Conservation (phyloP, 2,888 invertebrate genomes). For the Meiosimyza platycephala region DNA sequence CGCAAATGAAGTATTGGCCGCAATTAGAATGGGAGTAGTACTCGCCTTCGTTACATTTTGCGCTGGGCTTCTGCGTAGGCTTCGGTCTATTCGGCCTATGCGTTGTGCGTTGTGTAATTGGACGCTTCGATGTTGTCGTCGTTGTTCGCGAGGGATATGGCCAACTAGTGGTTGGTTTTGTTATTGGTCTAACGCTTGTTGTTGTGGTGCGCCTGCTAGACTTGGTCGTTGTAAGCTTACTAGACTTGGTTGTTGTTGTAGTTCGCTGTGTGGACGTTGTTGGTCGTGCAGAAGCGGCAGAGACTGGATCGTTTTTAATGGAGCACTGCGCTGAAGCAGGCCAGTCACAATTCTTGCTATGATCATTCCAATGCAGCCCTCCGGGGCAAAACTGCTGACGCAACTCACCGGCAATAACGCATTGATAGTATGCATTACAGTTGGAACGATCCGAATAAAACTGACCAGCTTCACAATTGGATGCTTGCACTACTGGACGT, state of each 20-base stretch:
- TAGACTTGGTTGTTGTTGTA: constrained; percentile 60
- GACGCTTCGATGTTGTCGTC: constrained; percentile 42
- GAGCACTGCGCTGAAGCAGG: constrained; percentile 79
- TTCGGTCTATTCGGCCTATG: constrained; percentile 47
- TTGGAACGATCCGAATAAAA: constrained; percentile 74
- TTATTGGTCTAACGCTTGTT: neutral
- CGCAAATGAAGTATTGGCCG: constrained; percentile 81
- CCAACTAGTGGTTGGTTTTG: constrained; percentile 24
- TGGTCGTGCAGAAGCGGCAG: constrained; percentile 46
- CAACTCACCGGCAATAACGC: constrained; percentile 76
- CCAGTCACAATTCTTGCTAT: constrained; percentile 82
- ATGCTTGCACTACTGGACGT: constrained; percentile 65
- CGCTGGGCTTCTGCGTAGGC: constrained; percentile 47
- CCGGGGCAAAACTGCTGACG: constrained; percentile 81
- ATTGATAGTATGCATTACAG: constrained; percentile 82
- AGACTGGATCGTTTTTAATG: constrained; percentile 44
- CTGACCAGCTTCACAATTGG: constrained; percentile 69
- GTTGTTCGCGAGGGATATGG: constrained; percentile 34
- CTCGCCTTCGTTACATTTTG: constrained; percentile 75
- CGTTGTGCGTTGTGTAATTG: constrained; percentile 45
- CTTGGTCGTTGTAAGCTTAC: constrained; percentile 39
- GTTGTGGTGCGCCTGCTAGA: constrained; percentile 11
- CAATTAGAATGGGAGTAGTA: constrained; percentile 82
- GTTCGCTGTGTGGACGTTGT: constrained; percentile 53
- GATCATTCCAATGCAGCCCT: constrained; percentile 83